Conservation (phyloP, 2,113 vertebrate genomes). For the Cnemophilus loriae region DNA sequence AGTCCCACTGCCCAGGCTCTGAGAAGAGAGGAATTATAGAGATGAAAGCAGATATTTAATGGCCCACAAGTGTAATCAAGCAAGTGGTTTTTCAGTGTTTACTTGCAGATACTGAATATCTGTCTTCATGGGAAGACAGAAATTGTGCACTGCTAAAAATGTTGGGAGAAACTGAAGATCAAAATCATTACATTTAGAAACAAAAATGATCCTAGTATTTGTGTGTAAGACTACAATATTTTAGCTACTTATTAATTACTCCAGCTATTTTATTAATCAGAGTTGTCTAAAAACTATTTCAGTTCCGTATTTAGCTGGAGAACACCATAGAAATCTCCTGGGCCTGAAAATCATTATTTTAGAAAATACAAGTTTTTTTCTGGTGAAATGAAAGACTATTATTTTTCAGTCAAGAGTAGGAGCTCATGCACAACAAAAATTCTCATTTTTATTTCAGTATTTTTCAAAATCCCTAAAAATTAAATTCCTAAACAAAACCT, state of each 20-base stretch:
- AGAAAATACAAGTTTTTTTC: not conserved
- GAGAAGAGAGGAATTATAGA: conserved; percentile 31
- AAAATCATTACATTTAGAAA: not conserved
- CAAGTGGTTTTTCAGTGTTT: conserved; percentile 34
- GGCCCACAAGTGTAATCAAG: conserved; percentile 14
- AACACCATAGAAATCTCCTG: not conserved
- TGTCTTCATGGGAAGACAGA: not conserved
- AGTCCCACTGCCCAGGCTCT: conserved; percentile 11
- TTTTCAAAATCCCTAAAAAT: not conserved
- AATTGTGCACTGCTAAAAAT: not conserved
- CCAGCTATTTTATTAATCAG: not conserved
- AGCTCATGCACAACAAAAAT: not conserved
- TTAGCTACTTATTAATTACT: not conserved
- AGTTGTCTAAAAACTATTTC: not conserved
- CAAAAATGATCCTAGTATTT: not conserved
- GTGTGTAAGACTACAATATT: not conserved
- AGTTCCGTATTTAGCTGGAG: not conserved
- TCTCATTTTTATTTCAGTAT: not conserved
- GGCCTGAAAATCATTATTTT: not conserved
- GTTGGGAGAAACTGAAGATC: accelerated
- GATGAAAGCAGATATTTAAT: conserved; percentile 46
- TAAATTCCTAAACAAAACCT: not conserved
- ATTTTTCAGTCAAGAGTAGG: not conserved
- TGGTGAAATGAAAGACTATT: not conserved
- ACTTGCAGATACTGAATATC: not conserved